Evolutionary conservation across 2,888 invertebrate species (phyloP), one percentile per base, ranked within the genome.

Genomic region (Melangyna quadrimaculata): DNA sequence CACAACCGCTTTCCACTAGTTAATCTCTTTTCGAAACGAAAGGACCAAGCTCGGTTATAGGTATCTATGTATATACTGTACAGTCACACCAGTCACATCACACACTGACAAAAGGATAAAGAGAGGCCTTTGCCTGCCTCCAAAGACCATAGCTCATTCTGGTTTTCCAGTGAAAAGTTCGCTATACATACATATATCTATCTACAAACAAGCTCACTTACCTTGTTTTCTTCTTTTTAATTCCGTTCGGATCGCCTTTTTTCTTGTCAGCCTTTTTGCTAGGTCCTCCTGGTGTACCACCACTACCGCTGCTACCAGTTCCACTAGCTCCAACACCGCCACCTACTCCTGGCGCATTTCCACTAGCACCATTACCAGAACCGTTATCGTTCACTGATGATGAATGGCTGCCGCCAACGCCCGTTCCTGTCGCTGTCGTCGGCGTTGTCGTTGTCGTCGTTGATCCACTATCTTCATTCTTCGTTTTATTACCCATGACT

Each of bases 181-280:
- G 0, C 63, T 43, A 27, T 19, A 17, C 3, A 6, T 48, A 57
- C 17, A 32, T 45, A 48, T 57, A 32, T 17, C 24, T 35, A n/a
- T 35, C 10, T 27, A 45, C 8, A 35, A 63, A 70, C 48, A 53
- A 67, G 48, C 55, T 69, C 32, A 90, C 92, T 91, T 91, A 97
- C 97, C 97, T 96, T 72, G 97, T 97, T 93, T 97, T 97, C 93
- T 97, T 97, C 93, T 97, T 97, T 92, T 97, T 97, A 43, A 97
- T 96, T 61, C 96, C 96, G 91, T 96, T 97, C 89, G 96, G 96
- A 91, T 96, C 96, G 89, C 94, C 94, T 91, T 97, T 97, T 92
- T 97, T 96, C 91, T 95, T 95, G 73, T 95, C 95, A 90, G 96
- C 96, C 88, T 95, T 95, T 90, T 94, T 95, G 87, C 94, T 92